Conservation (phyloP, 2,888 invertebrate species). For the Cheilosia soror region DNA sequence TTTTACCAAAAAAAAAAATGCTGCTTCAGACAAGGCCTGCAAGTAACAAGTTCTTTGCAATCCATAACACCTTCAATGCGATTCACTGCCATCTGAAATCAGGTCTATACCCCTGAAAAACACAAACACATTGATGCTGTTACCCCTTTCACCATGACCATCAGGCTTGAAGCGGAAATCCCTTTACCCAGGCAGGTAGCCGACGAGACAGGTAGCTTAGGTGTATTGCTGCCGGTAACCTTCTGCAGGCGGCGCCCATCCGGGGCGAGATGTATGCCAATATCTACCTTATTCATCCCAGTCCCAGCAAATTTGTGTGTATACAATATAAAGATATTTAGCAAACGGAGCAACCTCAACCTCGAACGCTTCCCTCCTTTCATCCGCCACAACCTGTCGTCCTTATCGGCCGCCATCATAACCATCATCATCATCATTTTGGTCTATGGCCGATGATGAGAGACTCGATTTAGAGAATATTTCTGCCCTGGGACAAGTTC, state of each 20-base stretch:
- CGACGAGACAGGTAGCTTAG: conserved; percentile 48
- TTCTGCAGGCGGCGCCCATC: too few species aligned
- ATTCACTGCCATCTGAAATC: too few species aligned
- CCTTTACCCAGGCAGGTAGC: conserved; percentile 12
- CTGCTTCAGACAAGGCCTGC: too few species aligned
- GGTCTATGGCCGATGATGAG: conserved; percentile 50
- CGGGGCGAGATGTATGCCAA: too few species aligned
- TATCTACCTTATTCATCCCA: too few species aligned
- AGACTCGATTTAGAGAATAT: conserved; percentile 44
- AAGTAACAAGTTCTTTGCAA: too few species aligned
- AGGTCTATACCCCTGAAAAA: background rate
- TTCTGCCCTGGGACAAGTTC: conserved; percentile 26
- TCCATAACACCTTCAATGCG: too few species aligned
- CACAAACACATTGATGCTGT: background rate
- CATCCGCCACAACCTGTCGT: conserved; percentile 23
- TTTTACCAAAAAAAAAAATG: too few species aligned
- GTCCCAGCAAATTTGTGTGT: conserved; percentile 61
- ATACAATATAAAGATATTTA: conserved; percentile 33
- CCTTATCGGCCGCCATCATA: conserved; percentile 19
- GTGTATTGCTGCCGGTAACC: conserved; percentile 23
- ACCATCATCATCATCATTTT: conserved; percentile 46
- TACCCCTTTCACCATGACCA: background rate
- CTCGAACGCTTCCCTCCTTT: background rate
- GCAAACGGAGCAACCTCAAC: conserved; percentile 26
- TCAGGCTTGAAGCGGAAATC: conserved; percentile 42